Percentiles rank a stretch among this genome's conserved stretches.
These are phyloP conservation scores for Drosophila tanythrix DNA, from an alignment of 2,888 invertebrate genomes.

Conservation along the genomic window DNA sequence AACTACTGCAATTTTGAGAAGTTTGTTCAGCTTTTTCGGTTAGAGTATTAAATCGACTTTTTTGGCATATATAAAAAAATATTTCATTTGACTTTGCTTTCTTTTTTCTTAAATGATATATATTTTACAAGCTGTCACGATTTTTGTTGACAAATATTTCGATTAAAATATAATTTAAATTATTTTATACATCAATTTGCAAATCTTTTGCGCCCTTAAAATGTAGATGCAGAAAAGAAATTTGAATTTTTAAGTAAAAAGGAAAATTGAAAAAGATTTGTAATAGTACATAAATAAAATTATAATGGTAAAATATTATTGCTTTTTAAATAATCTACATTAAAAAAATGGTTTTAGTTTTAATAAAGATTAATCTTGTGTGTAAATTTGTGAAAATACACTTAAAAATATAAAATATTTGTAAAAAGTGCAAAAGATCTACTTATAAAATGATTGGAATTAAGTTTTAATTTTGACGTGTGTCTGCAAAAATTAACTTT, in stretches of 20 bases:
- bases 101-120: neutral
- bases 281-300: neutral
- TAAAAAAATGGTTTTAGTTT: neutral
- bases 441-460: neutral
- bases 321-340: neutral
- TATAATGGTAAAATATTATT: too few relatives aligned
- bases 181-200: too few relatives aligned
- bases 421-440: neutral
- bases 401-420: neutral
- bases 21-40: slow-evolving; percentile 8
- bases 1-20: slow-evolving; percentile 20
- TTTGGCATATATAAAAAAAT: neutral
- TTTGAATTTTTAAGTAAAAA: too few relatives aligned
- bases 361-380: neutral
- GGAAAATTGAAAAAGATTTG: neutral
- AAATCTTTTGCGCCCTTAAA: too few relatives aligned
- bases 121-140: neutral
- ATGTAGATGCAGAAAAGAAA: too few relatives aligned
- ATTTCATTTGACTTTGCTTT: neutral
- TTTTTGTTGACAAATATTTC: too few relatives aligned
- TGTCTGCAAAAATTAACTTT: neutral
- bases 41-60: slow-evolving; percentile 16
- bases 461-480: neutral
- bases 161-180: too few relatives aligned
- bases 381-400: neutral